Conservation (phyloP, 2,888 invertebrate genomes). For the Melitaea athalia region DNA sequence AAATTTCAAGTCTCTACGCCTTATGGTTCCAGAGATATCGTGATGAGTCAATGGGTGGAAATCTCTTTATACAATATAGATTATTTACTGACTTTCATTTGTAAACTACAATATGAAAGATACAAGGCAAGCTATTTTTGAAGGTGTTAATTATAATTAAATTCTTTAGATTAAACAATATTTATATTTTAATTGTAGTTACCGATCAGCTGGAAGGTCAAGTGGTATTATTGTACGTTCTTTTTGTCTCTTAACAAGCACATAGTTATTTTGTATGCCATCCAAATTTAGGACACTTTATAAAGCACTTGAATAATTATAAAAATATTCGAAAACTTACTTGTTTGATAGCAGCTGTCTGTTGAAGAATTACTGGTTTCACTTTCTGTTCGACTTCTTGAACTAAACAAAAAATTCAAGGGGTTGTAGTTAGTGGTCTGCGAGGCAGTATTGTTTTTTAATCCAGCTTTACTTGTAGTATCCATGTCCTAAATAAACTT, state of each 20-base stretch:
- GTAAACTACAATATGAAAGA: background rate
- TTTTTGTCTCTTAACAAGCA: background rate
- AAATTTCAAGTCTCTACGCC: no score
- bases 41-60: no score
- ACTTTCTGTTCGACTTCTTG: constrained; percentile 70
- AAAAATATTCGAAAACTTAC: constrained; percentile 50
- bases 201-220: constrained; percentile 31
- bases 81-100: background rate
- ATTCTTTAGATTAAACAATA: constrained; percentile 2
- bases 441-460: constrained; percentile 55
- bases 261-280: background rate
- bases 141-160: background rate
- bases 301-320: background rate
- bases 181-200: constrained; percentile 17
- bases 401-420: constrained; percentile 71
- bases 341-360: constrained; percentile 60
- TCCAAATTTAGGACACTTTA: background rate
- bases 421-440: constrained; percentile 62
- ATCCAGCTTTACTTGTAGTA: constrained; percentile 57
- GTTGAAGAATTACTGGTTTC: constrained; percentile 70
- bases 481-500: constrained; percentile 51
- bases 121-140: background rate
- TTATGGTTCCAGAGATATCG: no score
- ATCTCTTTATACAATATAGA: no score
- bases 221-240: constrained; percentile 17